A percentile compares a stretch with the other conserved stretches of the same genome.
phyloP scores from a whole-genome alignment of 2,797 vertebrate species.

The Gephyroberyx darwinii region DNA sequence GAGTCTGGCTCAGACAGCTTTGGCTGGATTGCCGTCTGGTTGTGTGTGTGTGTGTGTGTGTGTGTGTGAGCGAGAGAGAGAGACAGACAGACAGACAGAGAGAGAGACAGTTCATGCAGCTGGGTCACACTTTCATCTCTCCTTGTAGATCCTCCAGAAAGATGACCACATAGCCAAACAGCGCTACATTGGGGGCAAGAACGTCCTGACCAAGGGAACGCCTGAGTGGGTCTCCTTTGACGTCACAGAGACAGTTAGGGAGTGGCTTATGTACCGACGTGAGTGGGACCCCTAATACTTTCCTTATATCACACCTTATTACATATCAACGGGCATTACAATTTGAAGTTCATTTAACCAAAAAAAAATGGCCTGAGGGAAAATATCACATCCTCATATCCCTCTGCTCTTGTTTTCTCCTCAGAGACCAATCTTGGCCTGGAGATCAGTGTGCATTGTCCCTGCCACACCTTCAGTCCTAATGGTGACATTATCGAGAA shows the following conservation, averaged over 20 bases:
- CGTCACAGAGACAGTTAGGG: conserved; percentile 94
- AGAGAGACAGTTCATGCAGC: conserved; percentile 71
- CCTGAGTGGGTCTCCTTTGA: conserved; percentile 97
- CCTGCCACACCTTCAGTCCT: conserved; percentile 94
- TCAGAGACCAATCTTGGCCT: conserved; percentile 94
- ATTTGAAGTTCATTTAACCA: conserved; percentile 29
- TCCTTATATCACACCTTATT: conserved; percentile 38
- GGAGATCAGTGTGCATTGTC: conserved; percentile 97
- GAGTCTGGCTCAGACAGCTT: conserved; percentile 81
- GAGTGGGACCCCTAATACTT: conserved; percentile 66
- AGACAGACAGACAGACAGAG: conserved; percentile 26
- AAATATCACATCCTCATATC: conserved; percentile 43
- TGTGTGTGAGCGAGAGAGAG: background rate
- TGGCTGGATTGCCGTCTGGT: conserved; percentile 47
- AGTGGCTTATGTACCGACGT: conserved; percentile 96
- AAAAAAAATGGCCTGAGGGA: conserved; percentile 37
- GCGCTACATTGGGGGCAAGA: conserved; percentile 95
- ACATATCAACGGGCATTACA: conserved; percentile 25
- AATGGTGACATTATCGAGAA: conserved; percentile 94
- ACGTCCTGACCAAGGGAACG: conserved; percentile 91
- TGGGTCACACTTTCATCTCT: conserved; percentile 77
- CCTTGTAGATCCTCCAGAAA: conserved; percentile 88
- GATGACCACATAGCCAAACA: conserved; percentile 96
- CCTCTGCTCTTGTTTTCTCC: conserved; percentile 60
- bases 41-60: conserved; percentile 32